phyloP scores from a whole-genome alignment of 2,888 invertebrate genomes.

The Pheosia tremula region DNA sequence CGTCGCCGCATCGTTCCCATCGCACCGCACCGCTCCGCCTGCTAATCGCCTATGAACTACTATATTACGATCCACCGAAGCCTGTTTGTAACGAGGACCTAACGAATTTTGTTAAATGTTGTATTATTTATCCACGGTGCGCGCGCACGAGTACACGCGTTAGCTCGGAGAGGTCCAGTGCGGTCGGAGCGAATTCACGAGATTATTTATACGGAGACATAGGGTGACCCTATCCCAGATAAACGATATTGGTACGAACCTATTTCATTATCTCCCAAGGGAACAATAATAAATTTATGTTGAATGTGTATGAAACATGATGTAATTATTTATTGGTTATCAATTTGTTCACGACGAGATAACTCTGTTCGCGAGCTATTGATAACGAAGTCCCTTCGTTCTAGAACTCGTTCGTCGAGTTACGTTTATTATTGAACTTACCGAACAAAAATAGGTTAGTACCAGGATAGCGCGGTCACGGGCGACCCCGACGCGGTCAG shows the following conservation, averaged over 20 bases:
- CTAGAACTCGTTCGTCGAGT: slow-evolving; percentile 16
- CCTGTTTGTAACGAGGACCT: slow-evolving; percentile 56
- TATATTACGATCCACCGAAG: slow-evolving; percentile 47
- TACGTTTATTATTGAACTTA: slow-evolving; percentile 33
- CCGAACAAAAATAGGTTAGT: slow-evolving; percentile 76
- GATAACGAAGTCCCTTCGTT: slow-evolving; percentile 16
- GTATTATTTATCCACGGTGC: slow-evolving; percentile 50
- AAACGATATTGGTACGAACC: slow-evolving; percentile 71
- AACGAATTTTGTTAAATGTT: slow-evolving; percentile 46
- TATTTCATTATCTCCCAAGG: slow-evolving; percentile 39
- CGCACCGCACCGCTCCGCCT: slow-evolving; percentile 77
- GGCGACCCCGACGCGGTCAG: slow-evolving; percentile 80
- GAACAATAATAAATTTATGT: slow-evolving; percentile 5
- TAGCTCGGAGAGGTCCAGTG: slow-evolving; percentile 79
- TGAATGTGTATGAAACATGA: slow-evolving; percentile 12
- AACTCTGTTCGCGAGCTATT: slow-evolving; percentile 7
- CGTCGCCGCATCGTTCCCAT: slow-evolving; percentile 70
- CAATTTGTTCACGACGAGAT: slow-evolving; percentile 11
- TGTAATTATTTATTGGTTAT: slow-evolving; percentile 11
- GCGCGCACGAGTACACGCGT: slow-evolving; percentile 64
- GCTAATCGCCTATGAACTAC: slow-evolving; percentile 55
- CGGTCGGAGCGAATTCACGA: slow-evolving; percentile 80
- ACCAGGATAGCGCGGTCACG: slow-evolving; percentile 75
- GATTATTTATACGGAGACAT: slow-evolving; percentile 68
- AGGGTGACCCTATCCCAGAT: slow-evolving; percentile 67